Conservation (phyloP, 2,888 invertebrate genomes). For the Drepanosiphum platanoidis region DNA sequence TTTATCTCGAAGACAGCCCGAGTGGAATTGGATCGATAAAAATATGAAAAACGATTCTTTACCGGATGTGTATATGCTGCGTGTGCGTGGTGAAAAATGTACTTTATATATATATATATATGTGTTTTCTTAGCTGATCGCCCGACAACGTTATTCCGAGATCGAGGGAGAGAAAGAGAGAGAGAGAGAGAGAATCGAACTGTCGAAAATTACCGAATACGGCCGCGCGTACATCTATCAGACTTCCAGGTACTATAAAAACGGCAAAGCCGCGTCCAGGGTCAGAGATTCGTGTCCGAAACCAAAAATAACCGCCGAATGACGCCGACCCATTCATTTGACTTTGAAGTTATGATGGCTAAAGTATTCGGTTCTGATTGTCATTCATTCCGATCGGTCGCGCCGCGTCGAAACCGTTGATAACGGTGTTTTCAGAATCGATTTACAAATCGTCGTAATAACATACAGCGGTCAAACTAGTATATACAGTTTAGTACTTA, state of each 20-base stretch:
- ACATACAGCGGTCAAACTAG: too few relatives aligned
- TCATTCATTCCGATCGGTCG: too few relatives aligned
- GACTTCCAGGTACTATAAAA: neutral
- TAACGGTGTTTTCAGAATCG: too few relatives aligned
- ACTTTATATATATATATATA: constrained; percentile 8
- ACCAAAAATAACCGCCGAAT: too few relatives aligned
- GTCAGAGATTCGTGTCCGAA: too few relatives aligned
- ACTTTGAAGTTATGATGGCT: too few relatives aligned
- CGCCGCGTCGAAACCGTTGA: too few relatives aligned
- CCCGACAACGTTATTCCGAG: neutral
- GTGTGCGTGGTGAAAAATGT: neutral
- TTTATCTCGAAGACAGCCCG: constrained; percentile 47
- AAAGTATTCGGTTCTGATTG: too few relatives aligned
- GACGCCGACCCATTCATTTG: too few relatives aligned
- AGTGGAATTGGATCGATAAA: constrained; percentile 54
- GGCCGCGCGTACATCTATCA: neutral
- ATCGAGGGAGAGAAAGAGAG: neutral
- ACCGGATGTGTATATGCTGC: constrained; percentile 12
- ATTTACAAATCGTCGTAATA: too few relatives aligned
- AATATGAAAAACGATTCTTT: constrained; percentile 56
- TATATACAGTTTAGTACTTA: too few relatives aligned
- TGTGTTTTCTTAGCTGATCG: neutral
- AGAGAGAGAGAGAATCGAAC: neutral
- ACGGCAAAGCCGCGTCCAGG: neutral
- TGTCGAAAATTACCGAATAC: neutral